These are phyloP conservation scores for Porites cylindrica DNA, from an alignment of 92 coral and sea anemone genomes.

Conservation along the genomic window DNA sequence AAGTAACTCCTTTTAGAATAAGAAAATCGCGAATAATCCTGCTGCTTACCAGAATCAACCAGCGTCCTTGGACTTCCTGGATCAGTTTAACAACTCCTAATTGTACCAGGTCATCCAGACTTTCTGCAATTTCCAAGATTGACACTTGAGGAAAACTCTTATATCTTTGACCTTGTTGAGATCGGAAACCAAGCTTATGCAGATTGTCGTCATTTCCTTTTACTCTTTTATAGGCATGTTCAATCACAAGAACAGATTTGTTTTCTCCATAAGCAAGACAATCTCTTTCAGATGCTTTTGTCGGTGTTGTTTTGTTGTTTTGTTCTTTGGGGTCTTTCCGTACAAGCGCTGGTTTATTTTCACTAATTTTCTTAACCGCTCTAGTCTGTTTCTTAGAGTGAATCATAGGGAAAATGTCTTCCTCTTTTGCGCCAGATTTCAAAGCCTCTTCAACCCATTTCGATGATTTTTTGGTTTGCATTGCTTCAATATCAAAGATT, in stretches of 20 bases:
- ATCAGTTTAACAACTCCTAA: conserved; percentile 78
- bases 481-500: conserved; percentile 70
- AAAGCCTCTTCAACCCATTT: conserved; percentile 73
- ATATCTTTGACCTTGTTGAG: conserved; percentile 46
- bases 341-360: background rate
- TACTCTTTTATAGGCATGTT: conserved; percentile 56
- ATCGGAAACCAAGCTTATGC: conserved; percentile 69
- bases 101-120: conserved; percentile 74
- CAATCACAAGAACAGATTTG: conserved; percentile 67
- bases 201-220: conserved; percentile 49
- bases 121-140: conserved; percentile 85
- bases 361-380: conserved; percentile 28
- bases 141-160: conserved; percentile 72
- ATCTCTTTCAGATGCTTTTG: conserved; percentile 8
- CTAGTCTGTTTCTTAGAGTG: conserved; percentile 19
- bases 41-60: conserved; percentile 77
- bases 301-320: background rate
- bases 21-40: conserved; percentile 69
- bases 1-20: conserved; percentile 59
- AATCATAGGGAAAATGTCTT: conserved; percentile 73
- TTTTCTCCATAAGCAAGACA: conserved; percentile 12
- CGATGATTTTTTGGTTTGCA: conserved; percentile 57
- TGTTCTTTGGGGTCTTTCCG: background rate
- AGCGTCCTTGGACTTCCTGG: conserved; percentile 64
- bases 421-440: conserved; percentile 65